Conservation (phyloP, 1,140 invertebrate genomes). For the Aphis craccivora region DNA sequence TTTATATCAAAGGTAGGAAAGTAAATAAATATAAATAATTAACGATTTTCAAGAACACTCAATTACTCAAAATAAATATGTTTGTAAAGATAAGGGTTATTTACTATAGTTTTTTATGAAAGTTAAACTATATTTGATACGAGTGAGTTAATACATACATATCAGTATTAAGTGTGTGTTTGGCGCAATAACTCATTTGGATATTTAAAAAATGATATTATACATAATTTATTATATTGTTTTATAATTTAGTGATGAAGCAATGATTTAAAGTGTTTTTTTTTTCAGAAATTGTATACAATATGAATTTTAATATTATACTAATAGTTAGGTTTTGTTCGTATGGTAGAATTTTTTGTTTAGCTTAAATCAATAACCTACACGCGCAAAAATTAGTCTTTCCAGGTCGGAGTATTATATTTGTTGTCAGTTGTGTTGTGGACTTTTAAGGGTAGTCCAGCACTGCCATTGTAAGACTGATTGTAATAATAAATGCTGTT, state of each 20-base stretch:
- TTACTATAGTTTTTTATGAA: neutral
- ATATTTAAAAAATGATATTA: neutral
- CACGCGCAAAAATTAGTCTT: neutral
- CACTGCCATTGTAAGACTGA: neutral
- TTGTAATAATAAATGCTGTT: neutral
- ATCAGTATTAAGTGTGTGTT: neutral
- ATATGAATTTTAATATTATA: neutral
- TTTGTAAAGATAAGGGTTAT: conserved; percentile 12
- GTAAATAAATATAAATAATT: conserved; percentile 5
- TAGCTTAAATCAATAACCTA: neutral
- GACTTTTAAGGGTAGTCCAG: neutral
- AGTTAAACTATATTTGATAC: neutral
- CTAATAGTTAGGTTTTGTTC: neutral
- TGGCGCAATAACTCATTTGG: neutral
- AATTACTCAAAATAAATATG: neutral
- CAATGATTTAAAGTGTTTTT: neutral
- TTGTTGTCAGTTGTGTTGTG: neutral
- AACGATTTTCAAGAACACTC: neutral
- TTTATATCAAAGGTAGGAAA: neutral
- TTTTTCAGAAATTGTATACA: neutral
- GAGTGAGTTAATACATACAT: neutral
- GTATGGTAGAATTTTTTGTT: neutral
- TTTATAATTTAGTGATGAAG: neutral
- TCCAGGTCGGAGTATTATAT: neutral
- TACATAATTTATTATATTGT: neutral